Evolutionary conservation across 2,113 vertebrate species (phyloP).

Genomic region (Cebidichthys violaceus): DNA sequence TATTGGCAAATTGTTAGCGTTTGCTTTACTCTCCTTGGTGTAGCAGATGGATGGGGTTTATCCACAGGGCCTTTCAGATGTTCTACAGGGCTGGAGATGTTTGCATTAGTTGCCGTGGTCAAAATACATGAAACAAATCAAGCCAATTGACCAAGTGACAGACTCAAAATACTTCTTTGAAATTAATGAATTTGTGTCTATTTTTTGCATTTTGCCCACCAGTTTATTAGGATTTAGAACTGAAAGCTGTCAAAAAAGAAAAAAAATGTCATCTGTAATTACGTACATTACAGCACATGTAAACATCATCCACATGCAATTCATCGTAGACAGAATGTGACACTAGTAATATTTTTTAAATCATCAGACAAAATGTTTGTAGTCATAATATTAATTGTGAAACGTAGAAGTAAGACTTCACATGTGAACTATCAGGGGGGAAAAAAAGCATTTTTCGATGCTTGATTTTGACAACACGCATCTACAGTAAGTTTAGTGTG

Average conservation of each 20-base stretch:
- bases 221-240: too few relatives aligned
- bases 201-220: too few relatives aligned
- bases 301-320: neutral
- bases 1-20: slow-evolving; percentile 12
- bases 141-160: neutral
- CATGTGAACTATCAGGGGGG: neutral
- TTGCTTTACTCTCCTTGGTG: slow-evolving; percentile 27
- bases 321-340: neutral
- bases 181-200: too few relatives aligned
- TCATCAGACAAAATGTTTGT: neutral
- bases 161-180: neutral
- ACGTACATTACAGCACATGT: neutral
- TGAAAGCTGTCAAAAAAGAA: too few relatives aligned
- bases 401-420: neutral
- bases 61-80: neutral
- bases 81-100: neutral
- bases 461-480: neutral
- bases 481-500: neutral
- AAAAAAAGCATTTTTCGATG: neutral
- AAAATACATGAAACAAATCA: neutral
- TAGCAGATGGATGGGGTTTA: slow-evolving; percentile 30
- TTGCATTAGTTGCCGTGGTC: neutral
- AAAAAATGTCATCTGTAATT: too few relatives aligned
- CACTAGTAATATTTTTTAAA: too few relatives aligned
- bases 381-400: neutral